phyloP scores from a whole-genome alignment of 2,113 vertebrate genomes.

The Heloderma charlesbogerti region DNA sequence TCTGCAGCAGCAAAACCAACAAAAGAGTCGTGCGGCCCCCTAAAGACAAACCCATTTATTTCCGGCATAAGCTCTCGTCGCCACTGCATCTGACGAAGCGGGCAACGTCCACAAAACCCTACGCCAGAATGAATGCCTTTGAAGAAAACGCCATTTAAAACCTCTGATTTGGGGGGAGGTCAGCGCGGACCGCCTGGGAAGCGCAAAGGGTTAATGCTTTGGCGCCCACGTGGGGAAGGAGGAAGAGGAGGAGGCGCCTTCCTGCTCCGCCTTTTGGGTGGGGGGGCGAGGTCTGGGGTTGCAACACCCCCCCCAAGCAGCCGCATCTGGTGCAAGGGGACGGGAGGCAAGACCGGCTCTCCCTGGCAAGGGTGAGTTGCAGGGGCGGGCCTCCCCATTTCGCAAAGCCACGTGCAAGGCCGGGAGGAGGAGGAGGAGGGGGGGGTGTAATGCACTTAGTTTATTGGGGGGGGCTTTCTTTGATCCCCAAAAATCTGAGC shows the following conservation, averaged over 20 bases:
- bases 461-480: neutral
- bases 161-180: neutral
- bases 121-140: too few relatives aligned
- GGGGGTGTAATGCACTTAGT: neutral
- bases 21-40: too few relatives aligned
- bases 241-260: conserved; percentile 43
- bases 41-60: too few relatives aligned
- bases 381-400: neutral
- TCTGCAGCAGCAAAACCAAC: too few relatives aligned
- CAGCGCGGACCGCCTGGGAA: too few relatives aligned
- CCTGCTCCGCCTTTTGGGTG: conserved; percentile 29
- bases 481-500: neutral
- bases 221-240: conserved; percentile 28
- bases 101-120: too few relatives aligned
- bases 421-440: neutral
- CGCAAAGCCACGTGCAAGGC: conserved; percentile 6
- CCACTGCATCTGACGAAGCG: too few relatives aligned
- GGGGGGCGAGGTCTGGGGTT: neutral
- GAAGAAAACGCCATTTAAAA: neutral
- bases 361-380: conserved; percentile 24
- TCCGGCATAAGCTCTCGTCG: too few relatives aligned
- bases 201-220: conserved; percentile 5
- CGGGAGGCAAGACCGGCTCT: neutral
- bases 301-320: neutral
- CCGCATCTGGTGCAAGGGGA: conserved; percentile 30